phyloP scores from a whole-genome alignment of 2,888 invertebrate species.

The Thera britannica region DNA sequence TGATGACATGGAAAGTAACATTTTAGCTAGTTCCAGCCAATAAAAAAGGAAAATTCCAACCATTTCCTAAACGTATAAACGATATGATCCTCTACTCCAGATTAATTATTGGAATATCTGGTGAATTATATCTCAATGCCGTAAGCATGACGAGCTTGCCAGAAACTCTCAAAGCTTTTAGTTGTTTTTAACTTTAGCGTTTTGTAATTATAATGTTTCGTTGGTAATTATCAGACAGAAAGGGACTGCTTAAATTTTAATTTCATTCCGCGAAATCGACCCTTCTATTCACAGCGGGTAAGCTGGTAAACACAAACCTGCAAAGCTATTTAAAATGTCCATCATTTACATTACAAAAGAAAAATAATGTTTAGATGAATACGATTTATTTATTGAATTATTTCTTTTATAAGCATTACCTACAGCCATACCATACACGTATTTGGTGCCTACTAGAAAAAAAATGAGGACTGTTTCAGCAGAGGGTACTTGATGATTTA shows the following conservation, averaged over 20 bases:
- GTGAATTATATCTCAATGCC: not conserved
- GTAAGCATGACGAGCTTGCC: constrained; percentile 1
- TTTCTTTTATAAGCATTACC: not conserved
- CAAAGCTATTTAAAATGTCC: constrained; percentile 4
- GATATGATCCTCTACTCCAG: not conserved
- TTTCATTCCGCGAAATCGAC: constrained; percentile 19
- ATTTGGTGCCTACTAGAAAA: too few relatives aligned
- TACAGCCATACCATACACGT: too few relatives aligned
- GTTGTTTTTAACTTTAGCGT: constrained; percentile 22
- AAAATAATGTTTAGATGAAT: not conserved
- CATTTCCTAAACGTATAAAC: too few relatives aligned
- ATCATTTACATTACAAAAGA: not conserved
- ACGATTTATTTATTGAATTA: not conserved
- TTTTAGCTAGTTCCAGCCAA: too few relatives aligned
- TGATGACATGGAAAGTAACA: too few relatives aligned
- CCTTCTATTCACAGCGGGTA: constrained; percentile 17
- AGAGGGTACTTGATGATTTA: too few relatives aligned
- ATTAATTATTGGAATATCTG: not conserved
- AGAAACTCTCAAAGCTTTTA: constrained; percentile 20
- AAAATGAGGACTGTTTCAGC: too few relatives aligned
- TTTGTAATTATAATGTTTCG: constrained; percentile 22
- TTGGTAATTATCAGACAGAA: constrained; percentile 23
- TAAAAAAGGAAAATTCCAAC: too few relatives aligned
- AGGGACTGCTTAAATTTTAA: constrained; percentile 28
- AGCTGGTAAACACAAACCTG: constrained; percentile 14